These are phyloP conservation scores for Sweltsa coloradensis DNA, from an alignment of 1,140 invertebrate species.

Conservation along the genomic window DNA sequence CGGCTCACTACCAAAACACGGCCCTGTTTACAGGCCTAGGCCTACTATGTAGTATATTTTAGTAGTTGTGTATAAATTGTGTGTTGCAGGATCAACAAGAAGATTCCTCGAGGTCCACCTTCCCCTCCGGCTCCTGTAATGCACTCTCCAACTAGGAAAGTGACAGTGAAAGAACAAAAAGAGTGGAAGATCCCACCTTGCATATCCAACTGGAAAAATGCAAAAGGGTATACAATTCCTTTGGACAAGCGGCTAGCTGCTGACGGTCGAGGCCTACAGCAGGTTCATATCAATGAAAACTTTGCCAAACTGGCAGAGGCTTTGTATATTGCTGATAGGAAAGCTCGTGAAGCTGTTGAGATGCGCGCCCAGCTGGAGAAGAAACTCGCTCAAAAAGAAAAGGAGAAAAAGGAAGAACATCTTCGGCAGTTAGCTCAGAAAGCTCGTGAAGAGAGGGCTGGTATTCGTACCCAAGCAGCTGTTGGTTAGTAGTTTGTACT, in stretches of 20 bases:
- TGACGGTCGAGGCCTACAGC: conserved; percentile 93
- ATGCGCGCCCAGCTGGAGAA: conserved; percentile 91
- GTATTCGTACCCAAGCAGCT: conserved; percentile 42
- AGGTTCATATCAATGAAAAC: conserved; percentile 97
- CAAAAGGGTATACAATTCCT: conserved; percentile 97
- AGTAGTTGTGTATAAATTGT: too few species aligned
- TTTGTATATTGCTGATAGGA: conserved; percentile 94
- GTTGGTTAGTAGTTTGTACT: conserved; percentile 16
- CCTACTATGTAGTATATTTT: too few species aligned
- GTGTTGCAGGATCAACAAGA: conserved; percentile 67
- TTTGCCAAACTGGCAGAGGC: conserved; percentile 97
- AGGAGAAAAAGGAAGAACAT: conserved; percentile 96
- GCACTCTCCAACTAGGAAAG: conserved; percentile 94
- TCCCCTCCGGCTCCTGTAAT: conserved; percentile 95
- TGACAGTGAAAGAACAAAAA: conserved; percentile 94
- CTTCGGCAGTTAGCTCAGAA: conserved; percentile 86
- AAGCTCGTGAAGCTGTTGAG: conserved; percentile 93
- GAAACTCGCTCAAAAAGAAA: conserved; percentile 94
- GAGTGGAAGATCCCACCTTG: conserved; percentile 99
- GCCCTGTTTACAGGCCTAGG: too few species aligned
- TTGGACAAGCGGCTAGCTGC: conserved; percentile 96
- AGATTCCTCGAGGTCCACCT: conserved; percentile 93
- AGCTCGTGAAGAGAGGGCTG: conserved; percentile 88
- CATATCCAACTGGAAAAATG: conserved; percentile 99
- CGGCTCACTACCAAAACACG: too few species aligned